phyloP scores from a whole-genome alignment of 2,888 invertebrate species.

The Cybosia mesomella region DNA sequence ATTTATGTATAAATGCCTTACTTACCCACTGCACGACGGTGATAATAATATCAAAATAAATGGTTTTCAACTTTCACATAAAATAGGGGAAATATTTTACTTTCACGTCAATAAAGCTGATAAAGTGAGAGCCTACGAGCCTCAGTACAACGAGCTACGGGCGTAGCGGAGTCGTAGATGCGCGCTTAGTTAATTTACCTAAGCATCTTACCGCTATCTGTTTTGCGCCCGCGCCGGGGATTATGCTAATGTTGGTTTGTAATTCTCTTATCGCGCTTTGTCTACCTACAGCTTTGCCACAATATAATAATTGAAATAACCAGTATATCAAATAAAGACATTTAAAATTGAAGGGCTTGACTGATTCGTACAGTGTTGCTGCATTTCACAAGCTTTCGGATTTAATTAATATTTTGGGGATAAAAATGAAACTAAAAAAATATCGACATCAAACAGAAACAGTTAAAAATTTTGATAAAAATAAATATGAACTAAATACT shows the following conservation, averaged over 20 bases:
- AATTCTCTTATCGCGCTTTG: slow-evolving; percentile 83
- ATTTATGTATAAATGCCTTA: background rate
- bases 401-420: background rate
- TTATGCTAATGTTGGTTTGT: slow-evolving; percentile 83
- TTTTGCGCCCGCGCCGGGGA: slow-evolving; percentile 76
- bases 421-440: background rate
- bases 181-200: slow-evolving; percentile 77
- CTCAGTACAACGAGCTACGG: slow-evolving; percentile 53
- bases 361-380: too few species aligned
- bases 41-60: slow-evolving; percentile 25
- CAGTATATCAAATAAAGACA: slow-evolving; percentile 26
- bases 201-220: slow-evolving; percentile 86
- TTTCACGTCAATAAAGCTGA: slow-evolving; percentile 56
- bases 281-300: slow-evolving; percentile 68
- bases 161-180: slow-evolving; percentile 59
- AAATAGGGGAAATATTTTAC: slow-evolving; percentile 46
- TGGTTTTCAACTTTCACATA: slow-evolving; percentile 23
- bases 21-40: background rate
- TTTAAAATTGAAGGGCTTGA: slow-evolving; percentile 16
- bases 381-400: too few species aligned
- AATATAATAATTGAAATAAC: slow-evolving; percentile 55
- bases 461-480: background rate
- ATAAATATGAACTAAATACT: too few species aligned
- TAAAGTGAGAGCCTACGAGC: slow-evolving; percentile 54
- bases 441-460: too few species aligned